Conservation (phyloP, 1,140 invertebrate genomes). For the Drosophila malerkotliana region DNA sequence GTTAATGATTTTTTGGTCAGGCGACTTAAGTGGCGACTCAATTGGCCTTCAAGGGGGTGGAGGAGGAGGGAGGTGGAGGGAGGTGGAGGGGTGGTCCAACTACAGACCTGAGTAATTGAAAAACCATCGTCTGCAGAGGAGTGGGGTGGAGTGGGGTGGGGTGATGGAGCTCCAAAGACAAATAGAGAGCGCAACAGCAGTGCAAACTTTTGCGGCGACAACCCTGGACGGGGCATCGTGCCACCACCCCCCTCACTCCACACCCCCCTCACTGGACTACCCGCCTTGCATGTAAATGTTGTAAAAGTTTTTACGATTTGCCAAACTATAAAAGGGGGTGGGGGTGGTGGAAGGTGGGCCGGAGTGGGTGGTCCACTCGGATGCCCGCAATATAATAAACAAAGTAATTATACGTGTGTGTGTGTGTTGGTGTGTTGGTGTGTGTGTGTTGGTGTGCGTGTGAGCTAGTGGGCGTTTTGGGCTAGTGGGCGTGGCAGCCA, state of each 20-base stretch:
- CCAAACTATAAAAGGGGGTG: conserved; percentile 74
- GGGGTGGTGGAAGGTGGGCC: background rate
- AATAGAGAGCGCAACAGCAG: conserved; percentile 61
- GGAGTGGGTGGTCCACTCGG: conserved; percentile 11
- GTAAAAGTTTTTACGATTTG: conserved; percentile 82
- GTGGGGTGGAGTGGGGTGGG: background rate
- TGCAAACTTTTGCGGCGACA: conserved; percentile 72
- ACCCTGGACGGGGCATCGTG: conserved; percentile 44
- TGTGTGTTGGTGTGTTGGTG: conserved; percentile 33
- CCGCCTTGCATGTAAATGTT: conserved; percentile 72
- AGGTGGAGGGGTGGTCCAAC: background rate
- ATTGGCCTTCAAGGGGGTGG: conserved; percentile 15
- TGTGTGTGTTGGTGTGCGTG: conserved; percentile 35
- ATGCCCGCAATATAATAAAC: conserved; percentile 80
- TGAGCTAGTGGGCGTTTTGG: conserved; percentile 30
- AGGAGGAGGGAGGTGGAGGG: background rate
- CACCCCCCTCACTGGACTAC: background rate
- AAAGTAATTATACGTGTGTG: conserved; percentile 72
- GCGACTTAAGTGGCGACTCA: conserved; percentile 66
- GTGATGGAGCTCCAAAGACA: conserved; percentile 48
- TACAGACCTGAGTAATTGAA: conserved; percentile 63
- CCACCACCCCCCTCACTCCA: conserved; percentile 9
- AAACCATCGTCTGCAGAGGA: conserved; percentile 44
- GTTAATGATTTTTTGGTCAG: conserved; percentile 79
- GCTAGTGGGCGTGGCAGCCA: conserved; percentile 34